A percentile compares a stretch with the other conserved stretches of the same genome.
Conservation (phyloP, 1,140 invertebrate genomes). For the Drosophila bocki region DNA sequence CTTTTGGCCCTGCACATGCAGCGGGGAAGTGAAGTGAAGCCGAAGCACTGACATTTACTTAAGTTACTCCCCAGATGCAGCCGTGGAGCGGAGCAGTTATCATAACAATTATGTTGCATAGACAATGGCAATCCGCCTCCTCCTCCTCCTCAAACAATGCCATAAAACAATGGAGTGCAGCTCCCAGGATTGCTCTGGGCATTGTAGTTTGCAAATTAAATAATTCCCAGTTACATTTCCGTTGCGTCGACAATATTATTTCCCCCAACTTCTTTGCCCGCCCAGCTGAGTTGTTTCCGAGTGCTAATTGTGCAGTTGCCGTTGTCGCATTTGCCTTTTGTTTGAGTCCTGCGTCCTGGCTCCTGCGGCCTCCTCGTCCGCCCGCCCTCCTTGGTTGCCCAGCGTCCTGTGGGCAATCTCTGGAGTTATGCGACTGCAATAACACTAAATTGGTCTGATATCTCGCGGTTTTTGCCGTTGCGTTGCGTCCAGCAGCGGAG, state of each 20-base stretch:
- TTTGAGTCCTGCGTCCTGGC: constrained; percentile 54
- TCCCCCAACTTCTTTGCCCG: constrained; percentile 59
- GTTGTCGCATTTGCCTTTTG: constrained; percentile 63
- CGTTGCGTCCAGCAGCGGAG: constrained; percentile 36
- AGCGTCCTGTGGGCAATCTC: constrained; percentile 73
- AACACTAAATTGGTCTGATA: constrained; percentile 82
- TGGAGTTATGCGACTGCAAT: constrained; percentile 82
- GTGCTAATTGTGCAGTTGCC: constrained; percentile 79
- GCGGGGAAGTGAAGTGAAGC: constrained; percentile 12
- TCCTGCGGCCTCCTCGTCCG: not conserved
- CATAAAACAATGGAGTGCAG: constrained; percentile 66
- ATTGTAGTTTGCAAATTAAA: constrained; percentile 83
- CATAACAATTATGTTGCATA: constrained; percentile 79
- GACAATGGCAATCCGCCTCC: constrained; percentile 55
- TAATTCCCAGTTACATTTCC: constrained; percentile 83
- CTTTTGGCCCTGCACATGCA: constrained; percentile 31
- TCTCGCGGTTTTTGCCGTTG: constrained; percentile 72
- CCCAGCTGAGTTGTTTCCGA: constrained; percentile 62
- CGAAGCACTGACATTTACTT: constrained; percentile 65
- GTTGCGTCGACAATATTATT: constrained; percentile 82
- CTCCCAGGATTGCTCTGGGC: constrained; percentile 47
- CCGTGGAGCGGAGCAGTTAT: constrained; percentile 68
- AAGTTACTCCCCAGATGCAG: constrained; percentile 63
- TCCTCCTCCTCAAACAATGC: constrained; percentile 62
- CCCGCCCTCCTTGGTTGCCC: constrained; percentile 11